Evolutionary conservation across 2,888 invertebrate species (phyloP).

Genomic region (Caenorhabditis plicata): DNA sequence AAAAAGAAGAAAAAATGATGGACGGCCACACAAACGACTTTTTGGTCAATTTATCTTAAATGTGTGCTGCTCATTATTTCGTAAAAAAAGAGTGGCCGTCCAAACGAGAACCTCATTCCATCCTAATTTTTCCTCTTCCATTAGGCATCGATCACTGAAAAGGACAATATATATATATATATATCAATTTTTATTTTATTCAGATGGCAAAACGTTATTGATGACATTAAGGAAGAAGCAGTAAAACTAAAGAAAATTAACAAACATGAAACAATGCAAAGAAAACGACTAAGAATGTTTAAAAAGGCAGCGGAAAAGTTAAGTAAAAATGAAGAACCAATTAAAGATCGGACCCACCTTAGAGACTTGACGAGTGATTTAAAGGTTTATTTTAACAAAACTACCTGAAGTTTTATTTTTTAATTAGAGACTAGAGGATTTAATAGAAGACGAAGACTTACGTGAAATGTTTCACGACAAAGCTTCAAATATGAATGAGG

Average conservation of each 20-base stretch:
- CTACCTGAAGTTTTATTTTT: background rate
- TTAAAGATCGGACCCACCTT: constrained; percentile 1
- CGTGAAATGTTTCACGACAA: constrained; percentile 14
- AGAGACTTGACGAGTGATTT: constrained; percentile 12
- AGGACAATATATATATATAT: too few species aligned
- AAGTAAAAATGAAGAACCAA: too few species aligned
- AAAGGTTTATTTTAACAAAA: background rate
- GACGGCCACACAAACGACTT: too few species aligned
- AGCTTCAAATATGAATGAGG: constrained; percentile 18
- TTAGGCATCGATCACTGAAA: too few species aligned
- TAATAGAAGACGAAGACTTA: constrained; percentile 19
- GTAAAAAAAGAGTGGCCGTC: too few species aligned
- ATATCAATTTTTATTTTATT: background rate
- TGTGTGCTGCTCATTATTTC: too few species aligned
- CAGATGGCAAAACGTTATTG: constrained; percentile 19
- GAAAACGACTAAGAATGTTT: constrained; percentile 5
- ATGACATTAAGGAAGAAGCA: constrained; percentile 16
- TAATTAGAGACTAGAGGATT: constrained; percentile 9
- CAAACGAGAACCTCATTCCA: too few species aligned
- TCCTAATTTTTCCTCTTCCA: too few species aligned
- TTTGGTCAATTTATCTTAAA: too few species aligned
- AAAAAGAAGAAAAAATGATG: too few species aligned
- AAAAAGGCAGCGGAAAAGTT: background rate
- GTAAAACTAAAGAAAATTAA: constrained; percentile 13
- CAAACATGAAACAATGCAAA: constrained; percentile 6